Evolutionary conservation across 2,888 invertebrate species (phyloP), one percentile per base, ranked within the genome.

Genomic region (Timema podura): DNA sequence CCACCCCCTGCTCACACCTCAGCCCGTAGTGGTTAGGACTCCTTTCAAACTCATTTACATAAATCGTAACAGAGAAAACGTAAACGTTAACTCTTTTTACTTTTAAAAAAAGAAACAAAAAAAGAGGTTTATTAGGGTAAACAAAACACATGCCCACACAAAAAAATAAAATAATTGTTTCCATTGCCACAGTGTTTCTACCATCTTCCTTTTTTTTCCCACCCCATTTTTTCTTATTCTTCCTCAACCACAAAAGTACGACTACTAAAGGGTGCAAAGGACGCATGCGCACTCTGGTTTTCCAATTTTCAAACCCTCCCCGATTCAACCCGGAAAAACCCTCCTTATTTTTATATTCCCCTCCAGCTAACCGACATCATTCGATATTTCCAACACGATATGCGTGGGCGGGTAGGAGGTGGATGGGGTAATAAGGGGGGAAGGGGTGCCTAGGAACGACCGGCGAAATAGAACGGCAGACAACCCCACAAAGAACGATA

Each of bases 361-460:
- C 61, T 61, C 45, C 45, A 61, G 61, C 61, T 30, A 61, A 61
- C 61, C 61, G 45, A 61, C 61, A 61, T 61, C 61, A 61, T 61
- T 61, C 68, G 66, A 66, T 66, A 66, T 49, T 30, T 61, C 49
- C 68, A 49, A 64, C 68, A 49, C 68, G 64, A 49, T 68, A 64
- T 64, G 64, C 64, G 48, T 44, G n/a, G 30, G 70, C 59, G 67
- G 46, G 48, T 6, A n/a, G 47, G 54, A 47, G 67, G 46, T 46
- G 48, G 30, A 30, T 30, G 30, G 30, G 30, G 30, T 30, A 30
- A 45, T 15, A 46, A 59, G 66, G 30, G 51, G 48, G 46, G 54
- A 64, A n/a, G 70, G 70, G 65, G 48, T 65, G 68, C 54, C 47
- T n/a, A 64, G 64, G 54, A 44, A 51, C 11, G 64, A 45, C 64